These are phyloP conservation scores for Falcunculus frontatus DNA, from an alignment of 2,113 vertebrate genomes.

Conservation along the genomic window DNA sequence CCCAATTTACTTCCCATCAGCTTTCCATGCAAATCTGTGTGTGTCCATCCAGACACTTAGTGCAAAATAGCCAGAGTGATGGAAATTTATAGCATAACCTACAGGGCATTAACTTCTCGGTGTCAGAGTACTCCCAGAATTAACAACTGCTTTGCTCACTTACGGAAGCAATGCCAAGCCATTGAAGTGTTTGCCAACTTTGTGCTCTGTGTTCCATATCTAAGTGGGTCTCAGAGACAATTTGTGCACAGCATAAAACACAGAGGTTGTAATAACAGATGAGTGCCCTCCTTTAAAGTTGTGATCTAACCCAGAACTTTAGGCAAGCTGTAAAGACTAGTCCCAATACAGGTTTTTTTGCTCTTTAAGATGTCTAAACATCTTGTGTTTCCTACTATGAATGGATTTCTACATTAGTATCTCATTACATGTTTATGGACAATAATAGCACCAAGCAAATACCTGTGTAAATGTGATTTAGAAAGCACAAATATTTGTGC, in stretches of 20 bases:
- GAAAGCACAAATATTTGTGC: background rate
- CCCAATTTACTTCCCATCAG: background rate
- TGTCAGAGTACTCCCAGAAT: background rate
- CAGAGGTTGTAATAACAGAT: background rate
- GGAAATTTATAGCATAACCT: background rate
- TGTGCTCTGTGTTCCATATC: background rate
- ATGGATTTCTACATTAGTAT: background rate
- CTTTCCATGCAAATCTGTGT: background rate
- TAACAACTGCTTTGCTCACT: background rate
- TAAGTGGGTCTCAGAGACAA: background rate
- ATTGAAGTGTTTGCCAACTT: background rate
- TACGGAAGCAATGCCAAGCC: background rate
- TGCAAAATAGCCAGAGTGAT: background rate
- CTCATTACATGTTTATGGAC: background rate
- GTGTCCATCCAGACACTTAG: background rate
- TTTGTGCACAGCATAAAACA: background rate
- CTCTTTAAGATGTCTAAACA: background rate
- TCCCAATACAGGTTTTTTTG: background rate
- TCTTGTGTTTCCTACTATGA: background rate
- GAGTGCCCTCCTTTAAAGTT: background rate
- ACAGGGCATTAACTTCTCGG: background rate
- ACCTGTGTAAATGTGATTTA: background rate
- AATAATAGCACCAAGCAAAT: background rate
- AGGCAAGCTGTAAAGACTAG: background rate
- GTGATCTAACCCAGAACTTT: background rate